These are phyloP conservation scores for Toxonevra muliebris DNA, from an alignment of 2,888 invertebrate genomes.

Conservation along the genomic window DNA sequence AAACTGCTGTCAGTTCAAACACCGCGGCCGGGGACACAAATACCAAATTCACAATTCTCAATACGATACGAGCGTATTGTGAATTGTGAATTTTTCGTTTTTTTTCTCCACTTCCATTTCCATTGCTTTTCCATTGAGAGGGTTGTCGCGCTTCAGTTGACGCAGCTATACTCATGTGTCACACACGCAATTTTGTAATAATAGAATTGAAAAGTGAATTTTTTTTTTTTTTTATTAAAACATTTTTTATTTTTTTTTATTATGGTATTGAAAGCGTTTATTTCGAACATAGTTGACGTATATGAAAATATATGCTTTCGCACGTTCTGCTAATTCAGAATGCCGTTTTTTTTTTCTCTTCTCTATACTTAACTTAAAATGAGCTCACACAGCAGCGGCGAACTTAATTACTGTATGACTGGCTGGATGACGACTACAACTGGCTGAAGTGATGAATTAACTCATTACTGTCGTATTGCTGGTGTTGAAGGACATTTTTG, in stretches of 20 bases:
- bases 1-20: too few species aligned
- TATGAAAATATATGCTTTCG: not conserved
- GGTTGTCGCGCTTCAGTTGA: constrained; percentile 26
- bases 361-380: not conserved
- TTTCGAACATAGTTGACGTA: too few species aligned
- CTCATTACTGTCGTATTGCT: too few species aligned
- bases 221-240: too few species aligned
- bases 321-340: constrained; percentile 10
- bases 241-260: too few species aligned
- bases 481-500: constrained; percentile 12
- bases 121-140: constrained; percentile 13
- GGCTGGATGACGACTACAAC: too few species aligned
- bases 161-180: not conserved
- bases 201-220: constrained; percentile 16
- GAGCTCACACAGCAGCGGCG: not conserved
- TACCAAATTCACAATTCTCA: not conserved
- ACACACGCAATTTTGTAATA: constrained; percentile 15
- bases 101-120: not conserved
- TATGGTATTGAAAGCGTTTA: too few species aligned
- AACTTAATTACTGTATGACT: not conserved
- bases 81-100: too few species aligned
- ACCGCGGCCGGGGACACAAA: too few species aligned
- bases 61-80: not conserved
- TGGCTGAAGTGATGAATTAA: too few species aligned
- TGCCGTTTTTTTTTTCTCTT: not conserved